Conservation (phyloP, 2,888 invertebrate genomes). For the Ditula angustiorana region DNA sequence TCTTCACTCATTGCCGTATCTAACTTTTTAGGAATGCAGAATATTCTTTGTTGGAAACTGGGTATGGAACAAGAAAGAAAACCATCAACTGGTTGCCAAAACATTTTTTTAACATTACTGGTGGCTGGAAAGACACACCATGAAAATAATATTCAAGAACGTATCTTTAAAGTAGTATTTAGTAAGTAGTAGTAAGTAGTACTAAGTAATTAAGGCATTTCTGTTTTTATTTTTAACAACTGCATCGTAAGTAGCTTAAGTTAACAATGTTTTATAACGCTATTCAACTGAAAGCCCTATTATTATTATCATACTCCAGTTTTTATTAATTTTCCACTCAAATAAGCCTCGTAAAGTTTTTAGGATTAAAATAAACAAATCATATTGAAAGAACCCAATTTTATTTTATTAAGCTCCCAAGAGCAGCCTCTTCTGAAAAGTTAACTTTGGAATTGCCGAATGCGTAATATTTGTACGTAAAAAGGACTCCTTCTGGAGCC, state of each 20-base stretch:
- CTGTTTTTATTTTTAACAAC: neutral
- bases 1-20: too few relatives aligned
- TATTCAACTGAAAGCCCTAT: neutral
- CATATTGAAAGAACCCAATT: conserved; percentile 64
- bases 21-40: too few relatives aligned
- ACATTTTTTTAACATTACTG: too few relatives aligned
- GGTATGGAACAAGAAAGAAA: too few relatives aligned
- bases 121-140: too few relatives aligned
- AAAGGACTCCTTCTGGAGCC: conserved; percentile 24
- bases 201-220: neutral
- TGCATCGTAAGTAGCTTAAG: neutral
- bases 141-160: too few relatives aligned
- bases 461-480: neutral
- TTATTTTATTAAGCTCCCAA: conserved; percentile 68
- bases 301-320: conserved; percentile 6
- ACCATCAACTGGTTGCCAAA: too few relatives aligned
- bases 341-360: conserved; percentile 24
- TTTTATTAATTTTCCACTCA: conserved; percentile 14
- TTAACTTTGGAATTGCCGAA: conserved; percentile 40
- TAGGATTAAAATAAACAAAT: conserved; percentile 41
- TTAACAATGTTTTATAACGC: neutral
- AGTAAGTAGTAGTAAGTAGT: too few relatives aligned
- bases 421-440: conserved; percentile 58
- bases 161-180: too few relatives aligned
- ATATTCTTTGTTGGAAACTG: too few relatives aligned